These are phyloP conservation scores for Sphaerophoria taeniata DNA, from an alignment of 2,888 invertebrate species.

Conservation along the genomic window DNA sequence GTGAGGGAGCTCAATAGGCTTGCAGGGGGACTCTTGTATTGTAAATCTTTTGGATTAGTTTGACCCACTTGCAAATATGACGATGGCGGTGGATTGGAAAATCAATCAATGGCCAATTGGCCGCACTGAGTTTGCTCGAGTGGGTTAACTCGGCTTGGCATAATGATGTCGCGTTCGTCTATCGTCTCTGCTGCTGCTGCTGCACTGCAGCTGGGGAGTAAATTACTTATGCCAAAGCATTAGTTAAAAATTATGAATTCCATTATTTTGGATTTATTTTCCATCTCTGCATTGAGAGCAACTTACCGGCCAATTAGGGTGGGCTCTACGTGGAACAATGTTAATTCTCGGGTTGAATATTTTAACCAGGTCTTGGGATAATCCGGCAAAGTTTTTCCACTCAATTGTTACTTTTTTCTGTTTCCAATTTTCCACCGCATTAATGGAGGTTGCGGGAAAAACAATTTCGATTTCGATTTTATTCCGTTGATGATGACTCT, in stretches of 20 bases:
- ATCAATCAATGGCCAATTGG: conserved; percentile 69
- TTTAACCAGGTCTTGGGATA: conserved; percentile 59
- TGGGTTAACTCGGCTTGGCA: no score
- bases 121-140: conserved; percentile 52
- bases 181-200: conserved; percentile 1
- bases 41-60: conserved; percentile 51
- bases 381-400: conserved; percentile 27
- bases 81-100: conserved; percentile 18
- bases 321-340: conserved; percentile 66
- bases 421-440: conserved; percentile 69
- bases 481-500: conserved; percentile 25
- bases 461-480: conserved; percentile 48
- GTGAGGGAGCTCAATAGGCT: no score
- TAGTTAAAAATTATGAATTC: conserved; percentile 73
- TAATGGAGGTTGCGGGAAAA: conserved; percentile 62
- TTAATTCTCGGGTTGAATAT: conserved; percentile 60
- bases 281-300: conserved; percentile 26
- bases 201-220: conserved; percentile 54
- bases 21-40: conserved; percentile 32
- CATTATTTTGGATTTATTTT: conserved; percentile 61
- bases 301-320: conserved; percentile 56
- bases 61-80: conserved; percentile 63
- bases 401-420: conserved; percentile 10
- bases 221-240: conserved; percentile 65
- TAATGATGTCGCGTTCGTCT: conserved; percentile 60